phyloP scores from a whole-genome alignment of 2,113 vertebrate genomes.

The Dolichallabes microphthalmus region DNA sequence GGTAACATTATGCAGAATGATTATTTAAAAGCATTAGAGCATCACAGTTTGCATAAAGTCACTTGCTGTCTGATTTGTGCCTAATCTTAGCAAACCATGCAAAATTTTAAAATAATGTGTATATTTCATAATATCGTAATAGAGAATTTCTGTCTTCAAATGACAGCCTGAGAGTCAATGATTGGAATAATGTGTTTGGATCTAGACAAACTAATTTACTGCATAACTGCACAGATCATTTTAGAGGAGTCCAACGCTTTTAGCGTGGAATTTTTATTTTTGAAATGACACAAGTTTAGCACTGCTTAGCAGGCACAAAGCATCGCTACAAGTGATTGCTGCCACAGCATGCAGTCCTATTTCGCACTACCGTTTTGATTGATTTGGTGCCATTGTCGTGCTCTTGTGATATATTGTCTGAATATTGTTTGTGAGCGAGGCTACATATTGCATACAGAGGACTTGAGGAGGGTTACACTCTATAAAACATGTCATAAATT shows the following conservation, averaged over 20 bases:
- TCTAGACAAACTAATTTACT: constrained; percentile 35
- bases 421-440: constrained; percentile 36
- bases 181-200: constrained; percentile 18
- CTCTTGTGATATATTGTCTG: constrained; percentile 42
- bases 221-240: constrained; percentile 38
- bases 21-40: constrained; percentile 9
- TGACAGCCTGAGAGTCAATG: not conserved
- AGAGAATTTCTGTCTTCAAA: not conserved
- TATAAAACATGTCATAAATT: constrained; percentile 28
- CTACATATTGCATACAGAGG: not conserved
- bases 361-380: constrained; percentile 10
- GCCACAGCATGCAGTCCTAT: constrained; percentile 14
- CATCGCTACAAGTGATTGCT: constrained; percentile 5
- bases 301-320: not conserved
- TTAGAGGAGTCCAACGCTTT: constrained; percentile 23
- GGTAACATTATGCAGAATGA: constrained; percentile 13
- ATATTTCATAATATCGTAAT: not conserved
- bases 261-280: not conserved
- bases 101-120: not conserved
- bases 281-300: not conserved
- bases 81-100: constrained; percentile 7
- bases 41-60: not conserved
- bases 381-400: constrained; percentile 25
- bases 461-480: constrained; percentile 28
- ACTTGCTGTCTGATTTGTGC: constrained; percentile 5